These are phyloP conservation scores for Acanthiza pusilla DNA, from an alignment of 2,797 vertebrate genomes.

Conservation along the genomic window DNA sequence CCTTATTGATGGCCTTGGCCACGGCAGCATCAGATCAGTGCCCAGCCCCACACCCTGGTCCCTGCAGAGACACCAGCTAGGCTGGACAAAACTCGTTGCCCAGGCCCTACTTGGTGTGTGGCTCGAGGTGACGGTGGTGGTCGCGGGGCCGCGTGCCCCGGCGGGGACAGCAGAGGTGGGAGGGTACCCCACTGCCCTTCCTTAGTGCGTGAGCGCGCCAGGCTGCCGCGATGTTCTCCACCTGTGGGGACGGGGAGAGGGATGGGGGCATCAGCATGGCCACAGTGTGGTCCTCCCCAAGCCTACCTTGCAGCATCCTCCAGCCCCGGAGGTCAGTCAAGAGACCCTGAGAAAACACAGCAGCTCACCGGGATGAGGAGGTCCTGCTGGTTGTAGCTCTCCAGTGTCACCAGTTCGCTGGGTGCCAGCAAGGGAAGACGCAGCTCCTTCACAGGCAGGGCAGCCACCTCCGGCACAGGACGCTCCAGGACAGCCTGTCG, in stretches of 20 bases:
- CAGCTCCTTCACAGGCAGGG: conserved; percentile 68
- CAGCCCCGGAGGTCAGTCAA: not conserved
- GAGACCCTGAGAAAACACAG: not conserved
- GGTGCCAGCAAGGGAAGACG: conserved; percentile 73
- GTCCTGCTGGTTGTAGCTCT: conserved; percentile 70
- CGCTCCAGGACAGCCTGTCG: conserved; percentile 71
- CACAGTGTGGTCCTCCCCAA: fast-evolving
- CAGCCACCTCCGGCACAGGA: conserved; percentile 67
- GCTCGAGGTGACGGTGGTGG: conserved; percentile 70
- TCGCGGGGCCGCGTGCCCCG: conserved; percentile 67
- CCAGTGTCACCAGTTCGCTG: conserved; percentile 69
- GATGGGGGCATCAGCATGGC: not conserved
- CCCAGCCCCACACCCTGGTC: not conserved
- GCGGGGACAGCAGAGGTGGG: conserved; percentile 65
- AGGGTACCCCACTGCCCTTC: conserved; percentile 50
- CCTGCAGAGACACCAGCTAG: fast-evolving
- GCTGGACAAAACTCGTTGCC: not conserved
- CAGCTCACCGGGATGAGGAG: conserved; percentile 71
- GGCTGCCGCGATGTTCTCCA: conserved; percentile 71
- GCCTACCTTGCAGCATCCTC: not conserved
- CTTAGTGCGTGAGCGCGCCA: conserved; percentile 73
- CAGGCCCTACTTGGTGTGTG: conserved; percentile 22
- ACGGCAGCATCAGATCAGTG: not conserved
- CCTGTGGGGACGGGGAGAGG: not conserved
- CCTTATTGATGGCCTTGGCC: not conserved